Evolutionary conservation across 2,888 invertebrate genomes (phyloP).

Genomic region (Leptothorax acervorum): DNA sequence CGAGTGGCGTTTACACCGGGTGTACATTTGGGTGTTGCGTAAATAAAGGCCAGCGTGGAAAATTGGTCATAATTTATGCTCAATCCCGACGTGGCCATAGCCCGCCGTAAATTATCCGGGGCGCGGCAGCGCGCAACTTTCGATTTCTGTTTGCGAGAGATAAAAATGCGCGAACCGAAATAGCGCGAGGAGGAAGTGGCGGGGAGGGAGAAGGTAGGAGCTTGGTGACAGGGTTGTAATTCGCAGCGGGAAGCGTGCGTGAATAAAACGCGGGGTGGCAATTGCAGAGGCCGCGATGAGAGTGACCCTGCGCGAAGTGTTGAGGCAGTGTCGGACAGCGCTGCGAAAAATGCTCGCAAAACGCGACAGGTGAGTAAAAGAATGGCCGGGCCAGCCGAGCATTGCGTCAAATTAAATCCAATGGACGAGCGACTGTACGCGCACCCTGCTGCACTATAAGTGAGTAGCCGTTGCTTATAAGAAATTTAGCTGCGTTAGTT

Average conservation of each 20-base stretch:
- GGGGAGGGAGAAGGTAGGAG: not conserved
- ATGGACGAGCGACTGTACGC: conserved; percentile 96
- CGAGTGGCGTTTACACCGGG: conserved; percentile 37
- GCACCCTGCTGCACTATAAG: conserved; percentile 92
- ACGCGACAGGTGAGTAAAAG: conserved; percentile 94
- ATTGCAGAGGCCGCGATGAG: conserved; percentile 84
- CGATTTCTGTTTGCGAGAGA: conserved; percentile 83
- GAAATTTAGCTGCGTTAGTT: conserved; percentile 66
- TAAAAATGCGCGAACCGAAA: conserved; percentile 74
- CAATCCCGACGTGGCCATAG: conserved; percentile 19
- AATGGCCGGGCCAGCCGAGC: conserved; percentile 94
- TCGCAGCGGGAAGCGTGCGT: not conserved
- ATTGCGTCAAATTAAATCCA: conserved; percentile 96
- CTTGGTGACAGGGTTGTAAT: not conserved
- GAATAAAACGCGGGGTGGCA: conserved; percentile 49
- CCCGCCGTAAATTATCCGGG: conserved; percentile 34
- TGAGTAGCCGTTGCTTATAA: conserved; percentile 71
- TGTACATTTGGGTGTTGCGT: conserved; percentile 15
- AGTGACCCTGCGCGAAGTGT: conserved; percentile 85
- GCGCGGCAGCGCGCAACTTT: conserved; percentile 20
- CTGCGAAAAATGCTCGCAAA: conserved; percentile 91
- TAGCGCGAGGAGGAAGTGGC: not conserved
- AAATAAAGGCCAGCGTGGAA: conserved; percentile 43
- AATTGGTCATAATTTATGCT: conserved; percentile 56
- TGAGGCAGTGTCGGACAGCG: conserved; percentile 89